A percentile compares a stretch with the other conserved stretches of the same genome.
Conservation (phyloP, 2,113 vertebrate genomes). For the Oncorhynchus keta region DNA sequence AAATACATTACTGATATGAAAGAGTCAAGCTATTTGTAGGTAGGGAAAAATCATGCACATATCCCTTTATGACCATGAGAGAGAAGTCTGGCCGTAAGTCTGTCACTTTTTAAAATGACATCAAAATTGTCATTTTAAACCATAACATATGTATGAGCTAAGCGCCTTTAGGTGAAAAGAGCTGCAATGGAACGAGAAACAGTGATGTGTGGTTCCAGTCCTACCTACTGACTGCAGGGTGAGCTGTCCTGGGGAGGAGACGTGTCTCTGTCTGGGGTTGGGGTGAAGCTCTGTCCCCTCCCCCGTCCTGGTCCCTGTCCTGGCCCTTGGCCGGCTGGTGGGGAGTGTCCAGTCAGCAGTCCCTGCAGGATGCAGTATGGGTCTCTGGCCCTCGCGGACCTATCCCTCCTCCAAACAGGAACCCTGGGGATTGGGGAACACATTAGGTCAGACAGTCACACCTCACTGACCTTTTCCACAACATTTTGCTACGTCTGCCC, state of each 20-base stretch:
- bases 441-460: background rate
- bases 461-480: background rate
- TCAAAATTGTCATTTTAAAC: too few relatives aligned
- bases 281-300: background rate
- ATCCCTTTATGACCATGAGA: too few relatives aligned
- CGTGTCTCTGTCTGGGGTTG: background rate
- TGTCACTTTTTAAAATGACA: too few relatives aligned
- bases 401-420: slow-evolving; percentile 77
- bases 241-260: slow-evolving; percentile 38
- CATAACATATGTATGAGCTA: too few relatives aligned
- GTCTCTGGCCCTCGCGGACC: slow-evolving; percentile 82
- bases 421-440: slow-evolving; percentile 49
- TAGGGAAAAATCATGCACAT: too few relatives aligned
- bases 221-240: slow-evolving; percentile 46
- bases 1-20: too few relatives aligned
- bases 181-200: too few relatives aligned
- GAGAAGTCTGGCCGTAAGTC: too few relatives aligned
- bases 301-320: background rate
- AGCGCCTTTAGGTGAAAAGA: too few relatives aligned
- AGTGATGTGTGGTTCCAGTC: background rate
- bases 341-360: slow-evolving; percentile 60
- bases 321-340: slow-evolving; percentile 10
- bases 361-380: slow-evolving; percentile 51
- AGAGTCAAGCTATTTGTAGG: too few relatives aligned
- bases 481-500: too few relatives aligned